phyloP scores from a whole-genome alignment of 2,113 vertebrate species.

The Halichoerus grypus region DNA sequence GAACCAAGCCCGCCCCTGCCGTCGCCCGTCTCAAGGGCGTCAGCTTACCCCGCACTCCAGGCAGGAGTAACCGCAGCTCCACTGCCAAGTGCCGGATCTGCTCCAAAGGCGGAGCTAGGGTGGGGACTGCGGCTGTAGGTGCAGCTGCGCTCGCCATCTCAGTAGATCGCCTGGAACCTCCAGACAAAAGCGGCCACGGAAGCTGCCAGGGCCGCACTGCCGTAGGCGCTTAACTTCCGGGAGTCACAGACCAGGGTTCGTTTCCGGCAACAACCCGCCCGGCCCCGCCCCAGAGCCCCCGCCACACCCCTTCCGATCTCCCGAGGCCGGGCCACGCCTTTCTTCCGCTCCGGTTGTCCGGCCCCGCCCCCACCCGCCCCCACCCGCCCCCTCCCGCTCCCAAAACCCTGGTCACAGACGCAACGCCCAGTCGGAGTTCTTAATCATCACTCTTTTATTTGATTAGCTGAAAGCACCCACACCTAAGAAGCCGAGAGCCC shows the following conservation, averaged over 20 bases:
- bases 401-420: accelerated
- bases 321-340: neutral
- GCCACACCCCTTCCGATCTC: neutral
- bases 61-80: slow-evolving; percentile 87
- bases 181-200: accelerated
- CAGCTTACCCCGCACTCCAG: slow-evolving; percentile 90
- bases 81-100: slow-evolving; percentile 87
- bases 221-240: accelerated
- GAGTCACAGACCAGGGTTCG: accelerated
- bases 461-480: slow-evolving; percentile 50
- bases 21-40: neutral
- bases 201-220: accelerated
- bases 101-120: slow-evolving; percentile 66
- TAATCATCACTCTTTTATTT: slow-evolving; percentile 70
- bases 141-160: slow-evolving; percentile 27
- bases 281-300: neutral
- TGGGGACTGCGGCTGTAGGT: neutral
- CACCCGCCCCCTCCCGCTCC: neutral
- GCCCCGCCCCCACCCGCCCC: neutral
- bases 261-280: slow-evolving; percentile 61
- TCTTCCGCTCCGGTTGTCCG: neutral
- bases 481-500: slow-evolving; percentile 19
- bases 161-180: accelerated
- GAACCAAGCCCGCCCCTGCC: slow-evolving; percentile 81
- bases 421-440: neutral